Conservation (phyloP, 2,888 invertebrate species). For the Piscicola geometra region DNA sequence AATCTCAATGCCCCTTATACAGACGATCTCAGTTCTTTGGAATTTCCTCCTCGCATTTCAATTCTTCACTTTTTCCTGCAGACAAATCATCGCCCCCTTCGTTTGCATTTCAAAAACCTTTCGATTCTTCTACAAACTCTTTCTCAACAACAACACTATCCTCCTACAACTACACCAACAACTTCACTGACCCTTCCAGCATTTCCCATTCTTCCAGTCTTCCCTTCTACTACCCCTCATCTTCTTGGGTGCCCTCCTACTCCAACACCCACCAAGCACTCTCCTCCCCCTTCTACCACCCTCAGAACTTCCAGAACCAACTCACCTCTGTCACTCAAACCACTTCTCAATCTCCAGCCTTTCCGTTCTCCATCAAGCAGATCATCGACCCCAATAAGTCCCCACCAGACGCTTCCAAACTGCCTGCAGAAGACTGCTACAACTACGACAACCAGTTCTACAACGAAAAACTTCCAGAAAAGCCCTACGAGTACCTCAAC, state of each 20-base stretch:
- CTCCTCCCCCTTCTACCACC: constrained; percentile 8
- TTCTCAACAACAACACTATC: constrained; percentile 3
- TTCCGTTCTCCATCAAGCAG: constrained; percentile 31
- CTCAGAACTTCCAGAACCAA: constrained; percentile 2
- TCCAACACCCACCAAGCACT: constrained; percentile 9
- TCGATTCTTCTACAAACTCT: background rate
- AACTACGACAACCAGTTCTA: background rate
- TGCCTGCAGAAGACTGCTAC: background rate
- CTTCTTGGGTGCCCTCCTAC: constrained; percentile 13
- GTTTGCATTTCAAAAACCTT: background rate
- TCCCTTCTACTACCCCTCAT: constrained; percentile 23
- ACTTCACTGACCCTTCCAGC: background rate
- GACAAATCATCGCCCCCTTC: background rate
- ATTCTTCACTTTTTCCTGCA: constrained; percentile 8
- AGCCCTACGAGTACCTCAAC: background rate
- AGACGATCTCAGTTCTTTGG: background rate
- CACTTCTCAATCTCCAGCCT: background rate
- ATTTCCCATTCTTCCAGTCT: background rate
- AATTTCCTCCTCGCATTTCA: background rate
- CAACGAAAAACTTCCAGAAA: background rate
- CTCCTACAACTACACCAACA: constrained; percentile 14
- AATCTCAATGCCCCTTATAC: background rate
- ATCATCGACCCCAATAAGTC: constrained; percentile 26
- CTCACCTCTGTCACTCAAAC: background rate
- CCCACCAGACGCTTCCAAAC: constrained; percentile 9